phyloP scores from a whole-genome alignment of 2,797 vertebrate genomes.

The Enteromius mattozi region DNA sequence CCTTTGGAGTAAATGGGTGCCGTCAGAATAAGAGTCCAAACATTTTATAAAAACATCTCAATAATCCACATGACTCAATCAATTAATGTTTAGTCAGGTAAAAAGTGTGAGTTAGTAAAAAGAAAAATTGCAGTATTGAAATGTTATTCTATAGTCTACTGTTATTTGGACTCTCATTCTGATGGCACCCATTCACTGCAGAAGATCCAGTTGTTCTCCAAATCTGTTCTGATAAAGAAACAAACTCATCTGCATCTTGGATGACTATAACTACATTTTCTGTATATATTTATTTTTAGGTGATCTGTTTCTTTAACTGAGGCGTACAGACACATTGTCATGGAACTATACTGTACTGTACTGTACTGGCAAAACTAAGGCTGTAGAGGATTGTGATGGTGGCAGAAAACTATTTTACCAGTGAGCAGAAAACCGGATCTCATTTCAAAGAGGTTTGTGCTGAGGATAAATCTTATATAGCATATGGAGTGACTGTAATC shows the following conservation, averaged over 20 bases:
- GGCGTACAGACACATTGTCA: neutral
- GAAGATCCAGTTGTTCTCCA: neutral
- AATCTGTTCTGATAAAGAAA: neutral
- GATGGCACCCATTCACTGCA: neutral
- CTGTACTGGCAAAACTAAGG: neutral
- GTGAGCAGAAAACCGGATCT: constrained; percentile 23
- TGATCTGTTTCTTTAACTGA: neutral
- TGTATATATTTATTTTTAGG: neutral
- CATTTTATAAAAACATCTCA: neutral
- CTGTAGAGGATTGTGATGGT: neutral
- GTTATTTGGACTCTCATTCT: neutral
- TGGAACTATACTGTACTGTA: neutral
- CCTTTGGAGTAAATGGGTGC: neutral
- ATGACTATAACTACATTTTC: neutral
- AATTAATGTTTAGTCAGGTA: too few species aligned
- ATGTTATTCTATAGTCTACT: too few species aligned
- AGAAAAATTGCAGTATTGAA: too few species aligned
- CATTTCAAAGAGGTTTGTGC: constrained; percentile 39
- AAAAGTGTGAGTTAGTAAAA: too few species aligned
- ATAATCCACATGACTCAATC: neutral
- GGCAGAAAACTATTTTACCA: constrained; percentile 16
- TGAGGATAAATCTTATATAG: constrained; percentile 40
- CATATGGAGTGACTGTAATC: constrained; percentile 21
- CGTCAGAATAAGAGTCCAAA: neutral
- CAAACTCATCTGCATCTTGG: neutral